Conservation (phyloP, 1,140 invertebrate genomes). For the Drosophila miranda region DNA sequence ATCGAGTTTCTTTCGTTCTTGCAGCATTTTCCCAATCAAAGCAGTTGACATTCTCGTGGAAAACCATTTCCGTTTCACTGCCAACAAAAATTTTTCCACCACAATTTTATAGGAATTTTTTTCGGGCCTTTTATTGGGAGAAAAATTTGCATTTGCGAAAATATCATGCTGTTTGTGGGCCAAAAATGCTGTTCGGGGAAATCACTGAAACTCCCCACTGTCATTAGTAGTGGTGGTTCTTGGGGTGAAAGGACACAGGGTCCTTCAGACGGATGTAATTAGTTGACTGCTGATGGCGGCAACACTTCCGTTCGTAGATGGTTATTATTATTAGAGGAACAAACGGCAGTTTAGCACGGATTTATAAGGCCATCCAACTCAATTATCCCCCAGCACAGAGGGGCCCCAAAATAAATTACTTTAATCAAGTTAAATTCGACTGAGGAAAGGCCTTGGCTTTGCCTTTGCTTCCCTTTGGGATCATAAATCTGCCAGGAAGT, state of each 20-base stretch:
- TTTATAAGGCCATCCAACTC: constrained; percentile 46
- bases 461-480: neutral
- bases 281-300: constrained; percentile 30
- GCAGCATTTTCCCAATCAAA: constrained; percentile 31
- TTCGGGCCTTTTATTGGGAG: neutral
- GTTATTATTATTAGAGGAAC: constrained; percentile 53
- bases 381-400: constrained; percentile 34
- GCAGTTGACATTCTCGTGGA: constrained; percentile 22
- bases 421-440: constrained; percentile 52
- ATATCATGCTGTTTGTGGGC: too few relatives aligned
- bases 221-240: constrained; percentile 21
- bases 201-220: constrained; percentile 1
- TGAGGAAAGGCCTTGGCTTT: constrained; percentile 4
- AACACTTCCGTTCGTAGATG: constrained; percentile 44
- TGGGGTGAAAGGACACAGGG: constrained; percentile 2
- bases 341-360: constrained; percentile 40
- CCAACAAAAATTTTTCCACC: constrained; percentile 13
- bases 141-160: constrained; percentile 47
- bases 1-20: constrained; percentile 3
- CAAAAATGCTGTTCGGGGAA: constrained; percentile 1
- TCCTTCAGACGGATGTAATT: constrained; percentile 62
- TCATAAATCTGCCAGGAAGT: constrained; percentile 36
- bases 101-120: constrained; percentile 33
- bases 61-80: constrained; percentile 24
- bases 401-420: constrained; percentile 35